phyloP scores from a whole-genome alignment of 2,797 vertebrate genomes.

The Sebastes kiyomatsui region DNA sequence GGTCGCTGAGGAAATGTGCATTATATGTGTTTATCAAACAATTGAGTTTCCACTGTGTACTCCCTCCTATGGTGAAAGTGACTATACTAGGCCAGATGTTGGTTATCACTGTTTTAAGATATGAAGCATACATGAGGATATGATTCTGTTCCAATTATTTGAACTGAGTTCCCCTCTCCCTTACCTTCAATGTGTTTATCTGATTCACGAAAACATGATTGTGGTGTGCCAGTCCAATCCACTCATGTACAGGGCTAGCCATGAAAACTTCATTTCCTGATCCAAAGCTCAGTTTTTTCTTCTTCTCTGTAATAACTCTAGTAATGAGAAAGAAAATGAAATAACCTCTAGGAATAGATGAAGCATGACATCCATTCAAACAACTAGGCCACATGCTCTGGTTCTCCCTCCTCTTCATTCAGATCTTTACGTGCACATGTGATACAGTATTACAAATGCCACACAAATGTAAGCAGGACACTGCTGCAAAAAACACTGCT shows the following conservation, averaged over 20 bases:
- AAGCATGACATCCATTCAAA: slow-evolving; percentile 41
- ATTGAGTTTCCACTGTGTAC: slow-evolving; percentile 13
- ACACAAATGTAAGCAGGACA: background rate
- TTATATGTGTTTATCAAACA: slow-evolving; percentile 28
- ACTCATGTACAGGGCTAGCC: slow-evolving; percentile 21
- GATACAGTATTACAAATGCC: background rate
- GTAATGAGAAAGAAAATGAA: slow-evolving; percentile 59
- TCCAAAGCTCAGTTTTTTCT: slow-evolving; percentile 27
- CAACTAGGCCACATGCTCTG: background rate
- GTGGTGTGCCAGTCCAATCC: background rate
- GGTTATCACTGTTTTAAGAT: background rate
- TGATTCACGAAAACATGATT: slow-evolving; percentile 10
- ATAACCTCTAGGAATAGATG: slow-evolving; percentile 33
- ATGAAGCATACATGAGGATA: background rate
- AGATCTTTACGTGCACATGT: slow-evolving; percentile 6
- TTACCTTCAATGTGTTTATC: background rate
- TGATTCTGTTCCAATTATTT: background rate
- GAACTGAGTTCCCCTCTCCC: slow-evolving; percentile 2
- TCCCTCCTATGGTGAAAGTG: background rate
- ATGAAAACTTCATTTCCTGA: slow-evolving; percentile 65
- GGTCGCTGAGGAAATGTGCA: background rate
- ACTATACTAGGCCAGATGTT: slow-evolving; percentile 22
- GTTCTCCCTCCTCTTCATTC: slow-evolving; percentile 24
- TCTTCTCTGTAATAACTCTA: slow-evolving; percentile 52
- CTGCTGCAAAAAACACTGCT: background rate